Evolutionary conservation across 1,140 invertebrate species (phyloP), one percentile per base, ranked within the genome.

Genomic region (Polypedilum vanderplanki): DNA sequence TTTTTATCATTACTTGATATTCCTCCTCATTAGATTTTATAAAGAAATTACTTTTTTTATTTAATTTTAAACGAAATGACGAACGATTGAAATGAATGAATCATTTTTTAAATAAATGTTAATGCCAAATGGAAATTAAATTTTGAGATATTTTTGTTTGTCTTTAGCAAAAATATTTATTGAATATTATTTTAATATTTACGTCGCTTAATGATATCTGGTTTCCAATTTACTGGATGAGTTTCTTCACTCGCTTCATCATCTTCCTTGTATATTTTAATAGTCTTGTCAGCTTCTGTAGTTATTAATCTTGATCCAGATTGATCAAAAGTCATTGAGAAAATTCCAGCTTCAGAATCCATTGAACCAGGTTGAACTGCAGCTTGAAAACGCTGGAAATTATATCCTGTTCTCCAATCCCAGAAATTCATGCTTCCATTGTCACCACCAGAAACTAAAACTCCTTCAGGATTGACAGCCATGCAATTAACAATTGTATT

Each of bases 241-340:
- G 89, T 90, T 83, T 99, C 97, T 87, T 99, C 97, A 0, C 91
- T 94, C 12, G 98, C 97, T 74, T 90, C 88, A 24, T 98, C 94
- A 85, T 99, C 97, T 85, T 98, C 97, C 83, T 95, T 97, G 83
- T 99, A 99, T 77, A 99, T 93, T 88, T 99, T 99, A 76, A 99
- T 97, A 0, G 97, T 99, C 86, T 99, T 99, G 83, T 99, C 98
- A 7, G 97, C 97, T 85, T 99, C 98, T 5, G 94, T 94, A 1
- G 97, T 98, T 75, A 99, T 94, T 70, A 99, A 87, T 75, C 98
- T 86, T 12, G 90, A 92, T 57, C 96, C 96, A 75, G 94, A 96
- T 75, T 94, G 90, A 83, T 99, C 98, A 85, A 95, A 99, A 3
- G 88, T 90, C 87, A 98, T 91, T 73, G 96, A 91, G 85, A 98